phyloP scores from a whole-genome alignment of 2,113 vertebrate genomes.

The Hyla sarda region DNA sequence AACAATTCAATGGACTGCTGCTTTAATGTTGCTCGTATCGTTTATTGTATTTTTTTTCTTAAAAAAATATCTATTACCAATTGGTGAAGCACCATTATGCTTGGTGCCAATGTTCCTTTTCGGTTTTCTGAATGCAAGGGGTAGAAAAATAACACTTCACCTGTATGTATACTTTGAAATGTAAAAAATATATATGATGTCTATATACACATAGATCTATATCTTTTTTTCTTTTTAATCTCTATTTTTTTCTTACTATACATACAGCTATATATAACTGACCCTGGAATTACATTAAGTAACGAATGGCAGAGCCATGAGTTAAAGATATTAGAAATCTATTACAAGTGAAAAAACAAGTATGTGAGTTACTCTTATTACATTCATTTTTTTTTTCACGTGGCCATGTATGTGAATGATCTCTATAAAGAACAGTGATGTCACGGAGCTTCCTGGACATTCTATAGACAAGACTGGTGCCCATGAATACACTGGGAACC shows the following conservation, averaged over 20 bases:
- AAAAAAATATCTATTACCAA: constrained; percentile 56
- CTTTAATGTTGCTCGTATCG: constrained; percentile 34
- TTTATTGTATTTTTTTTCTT: constrained; percentile 40
- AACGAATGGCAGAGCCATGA: constrained; percentile 41
- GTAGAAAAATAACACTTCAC: constrained; percentile 59
- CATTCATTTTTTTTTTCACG: constrained; percentile 45
- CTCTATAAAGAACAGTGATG: constrained; percentile 16
- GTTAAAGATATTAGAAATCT: constrained; percentile 52
- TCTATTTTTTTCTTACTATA: constrained; percentile 39
- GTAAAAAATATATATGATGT: constrained; percentile 60
- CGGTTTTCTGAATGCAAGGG: constrained; percentile 43
- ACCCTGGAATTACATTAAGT: constrained; percentile 51
- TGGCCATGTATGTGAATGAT: constrained; percentile 47
- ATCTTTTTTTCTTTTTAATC: constrained; percentile 37
- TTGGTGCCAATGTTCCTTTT: constrained; percentile 35
- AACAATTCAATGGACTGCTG: constrained; percentile 50
- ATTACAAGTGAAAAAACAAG: constrained; percentile 43
- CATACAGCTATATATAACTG: constrained; percentile 53
- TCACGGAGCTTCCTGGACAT: constrained; percentile 15
- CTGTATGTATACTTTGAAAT: constrained; percentile 58
- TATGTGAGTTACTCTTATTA: constrained; percentile 40
- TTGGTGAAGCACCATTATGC: constrained; percentile 20
- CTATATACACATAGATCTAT: constrained; percentile 59
- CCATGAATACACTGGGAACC: constrained; percentile 19
- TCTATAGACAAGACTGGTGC: constrained; percentile 1